phyloP scores from a whole-genome alignment of 2,113 vertebrate genomes.

The Pluvianellus socialis region DNA sequence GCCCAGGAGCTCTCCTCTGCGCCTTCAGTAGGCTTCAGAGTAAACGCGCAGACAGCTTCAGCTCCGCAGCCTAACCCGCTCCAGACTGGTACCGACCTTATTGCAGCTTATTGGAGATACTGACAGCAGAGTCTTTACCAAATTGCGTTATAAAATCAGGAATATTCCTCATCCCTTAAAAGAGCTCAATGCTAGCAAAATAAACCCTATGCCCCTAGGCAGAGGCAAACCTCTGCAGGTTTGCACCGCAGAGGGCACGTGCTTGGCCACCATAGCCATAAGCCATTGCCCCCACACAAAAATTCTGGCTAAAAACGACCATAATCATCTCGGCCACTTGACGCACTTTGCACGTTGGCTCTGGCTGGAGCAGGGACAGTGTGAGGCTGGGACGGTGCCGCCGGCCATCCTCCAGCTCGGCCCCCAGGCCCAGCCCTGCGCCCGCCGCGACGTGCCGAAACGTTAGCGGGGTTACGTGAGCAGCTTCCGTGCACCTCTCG shows the following conservation, averaged over 20 bases:
- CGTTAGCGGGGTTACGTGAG: background rate
- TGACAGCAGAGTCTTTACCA: background rate
- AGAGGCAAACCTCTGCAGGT: too few relatives aligned
- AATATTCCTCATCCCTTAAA: background rate
- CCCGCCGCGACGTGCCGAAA: fast-evolving
- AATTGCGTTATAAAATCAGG: background rate
- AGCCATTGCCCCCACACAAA: fast-evolving
- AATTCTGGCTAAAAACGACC: background rate
- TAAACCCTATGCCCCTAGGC: background rate
- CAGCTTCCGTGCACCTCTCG: background rate
- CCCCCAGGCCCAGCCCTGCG: fast-evolving
- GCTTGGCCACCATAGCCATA: background rate
- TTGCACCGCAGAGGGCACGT: fast-evolving
- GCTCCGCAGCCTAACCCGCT: background rate
- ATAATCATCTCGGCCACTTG: fast-evolving
- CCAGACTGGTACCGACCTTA: background rate
- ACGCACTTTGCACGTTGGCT: background rate
- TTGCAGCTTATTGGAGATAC: background rate
- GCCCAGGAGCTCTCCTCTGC: background rate
- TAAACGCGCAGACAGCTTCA: background rate
- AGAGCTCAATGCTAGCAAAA: background rate
- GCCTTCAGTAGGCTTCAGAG: background rate
- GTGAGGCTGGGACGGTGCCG: background rate
- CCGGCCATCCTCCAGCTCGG: background rate
- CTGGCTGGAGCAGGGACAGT: background rate